Base-by-base conservation (phyloP, 2,888 invertebrate genomes). In the Noctua comes region DNA sequence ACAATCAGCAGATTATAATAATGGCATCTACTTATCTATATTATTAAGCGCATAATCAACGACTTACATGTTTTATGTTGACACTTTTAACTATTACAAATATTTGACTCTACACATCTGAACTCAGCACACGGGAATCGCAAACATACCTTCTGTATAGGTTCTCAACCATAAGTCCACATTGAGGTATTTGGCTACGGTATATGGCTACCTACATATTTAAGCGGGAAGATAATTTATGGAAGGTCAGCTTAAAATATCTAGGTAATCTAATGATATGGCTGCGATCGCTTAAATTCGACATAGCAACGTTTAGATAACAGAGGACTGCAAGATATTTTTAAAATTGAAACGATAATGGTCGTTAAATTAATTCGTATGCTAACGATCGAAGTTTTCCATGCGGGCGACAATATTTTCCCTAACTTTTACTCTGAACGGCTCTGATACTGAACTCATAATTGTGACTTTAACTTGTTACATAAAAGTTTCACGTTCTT, bases 191-290 rank as follows among this genome's bases (percentile, higher is more conserved):
- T 83, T 81, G 77, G 79, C 89, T 88, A 88, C 77, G 59, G 79
- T 86, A 76, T 86, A 88, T 48, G 76, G 77, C 75, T 89, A 86
- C 75, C 76, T 88, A 85, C 76, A 68, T 64, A 79, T 77, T 85
- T 76, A 86, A 86, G 84, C 87, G 81, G 90, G 90, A 91, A 90
- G 90, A 90, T 89, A 81, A 81, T 54, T 54, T 70, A 76, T 82
- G 88, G 90, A 91, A 91, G 90, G 88, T 89, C 84, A 89, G 91
- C 91, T 92, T 92, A 90, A 92, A 83, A 89, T 86, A 89, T 91
- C 90, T 92, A 92, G 86, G 88, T 90, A 86, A 88, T 90, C 93
- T 94, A 94, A 92, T 93, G 94, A 94, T 94, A 94, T 93, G 94
- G 91, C 90, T 93, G 92, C 90, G 93, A 93, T 92, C 90, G 90